Percentiles rank a stretch among this genome's conserved stretches.
phyloP scores from a whole-genome alignment of 2,113 vertebrate species.

The Lynx canadensis region DNA sequence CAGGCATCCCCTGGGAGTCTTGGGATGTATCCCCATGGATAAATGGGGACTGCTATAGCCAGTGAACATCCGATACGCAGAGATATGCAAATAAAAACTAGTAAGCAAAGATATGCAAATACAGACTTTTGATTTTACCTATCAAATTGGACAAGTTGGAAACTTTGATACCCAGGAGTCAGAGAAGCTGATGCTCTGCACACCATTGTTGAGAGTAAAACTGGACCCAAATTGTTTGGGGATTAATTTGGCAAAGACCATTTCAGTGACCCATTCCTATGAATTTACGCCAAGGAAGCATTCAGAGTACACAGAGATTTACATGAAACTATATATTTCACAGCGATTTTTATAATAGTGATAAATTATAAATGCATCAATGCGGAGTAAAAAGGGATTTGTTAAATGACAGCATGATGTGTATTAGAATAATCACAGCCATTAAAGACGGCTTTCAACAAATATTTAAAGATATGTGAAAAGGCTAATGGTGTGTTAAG shows the following conservation, averaged over 20 bases:
- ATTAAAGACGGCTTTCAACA: conserved; percentile 55
- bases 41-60: neutral
- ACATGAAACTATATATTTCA: neutral
- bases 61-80: neutral
- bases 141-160: neutral
- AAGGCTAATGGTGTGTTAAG: conserved; percentile 12
- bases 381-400: neutral
- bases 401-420: neutral
- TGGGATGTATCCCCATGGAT: neutral
- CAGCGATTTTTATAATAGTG: neutral
- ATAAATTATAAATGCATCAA: conserved; percentile 7
- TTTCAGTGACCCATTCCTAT: neutral
- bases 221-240: neutral
- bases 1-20: neutral
- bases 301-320: neutral
- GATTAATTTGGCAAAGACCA: neutral
- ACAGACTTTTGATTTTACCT: neutral
- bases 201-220: neutral
- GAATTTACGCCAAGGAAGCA: neutral
- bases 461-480: conserved; percentile 22
- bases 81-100: neutral
- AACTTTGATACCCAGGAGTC: neutral
- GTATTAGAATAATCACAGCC: conserved; percentile 17
- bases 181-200: neutral
- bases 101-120: neutral